A percentile compares a stretch with the other conserved stretches of the same genome.
These are phyloP conservation scores for Aphodius granarius DNA, from an alignment of 2,888 invertebrate genomes.

Conservation along the genomic window DNA sequence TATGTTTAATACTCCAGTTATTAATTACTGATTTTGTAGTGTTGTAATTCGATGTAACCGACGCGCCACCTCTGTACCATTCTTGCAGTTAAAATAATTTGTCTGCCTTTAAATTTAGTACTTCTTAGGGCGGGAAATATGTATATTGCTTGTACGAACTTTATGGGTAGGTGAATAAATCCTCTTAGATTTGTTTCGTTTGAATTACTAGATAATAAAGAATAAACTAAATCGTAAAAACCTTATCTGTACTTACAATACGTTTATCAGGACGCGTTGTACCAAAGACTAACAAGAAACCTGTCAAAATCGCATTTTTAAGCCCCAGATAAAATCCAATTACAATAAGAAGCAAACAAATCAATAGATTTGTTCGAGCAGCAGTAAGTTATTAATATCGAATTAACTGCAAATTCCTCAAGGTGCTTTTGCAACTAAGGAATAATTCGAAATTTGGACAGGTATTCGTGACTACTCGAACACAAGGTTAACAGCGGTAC, in stretches of 20 bases:
- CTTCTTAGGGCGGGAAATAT: background rate
- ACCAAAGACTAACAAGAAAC: background rate
- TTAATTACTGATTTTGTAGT: too few relatives aligned
- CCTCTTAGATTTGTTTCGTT: background rate
- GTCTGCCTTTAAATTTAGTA: background rate
- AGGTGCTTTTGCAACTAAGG: too few relatives aligned
- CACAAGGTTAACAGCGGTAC: too few relatives aligned
- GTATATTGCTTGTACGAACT: background rate
- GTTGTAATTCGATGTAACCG: too few relatives aligned
- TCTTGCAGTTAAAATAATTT: too few relatives aligned
- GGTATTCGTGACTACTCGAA: too few relatives aligned
- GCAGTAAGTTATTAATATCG: too few relatives aligned
- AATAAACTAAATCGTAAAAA: background rate
- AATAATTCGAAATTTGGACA: too few relatives aligned
- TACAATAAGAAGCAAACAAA: background rate
- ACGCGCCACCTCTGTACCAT: too few relatives aligned
- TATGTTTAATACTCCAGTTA: too few relatives aligned
- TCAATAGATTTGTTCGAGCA: too few relatives aligned
- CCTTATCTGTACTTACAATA: background rate
- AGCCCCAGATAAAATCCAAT: background rate
- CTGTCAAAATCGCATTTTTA: background rate
- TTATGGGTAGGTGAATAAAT: background rate
- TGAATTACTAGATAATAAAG: background rate
- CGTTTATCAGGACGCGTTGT: background rate
- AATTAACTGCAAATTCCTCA: too few relatives aligned